Conservation (phyloP, 2,113 vertebrate species). For the Gallinago media region DNA sequence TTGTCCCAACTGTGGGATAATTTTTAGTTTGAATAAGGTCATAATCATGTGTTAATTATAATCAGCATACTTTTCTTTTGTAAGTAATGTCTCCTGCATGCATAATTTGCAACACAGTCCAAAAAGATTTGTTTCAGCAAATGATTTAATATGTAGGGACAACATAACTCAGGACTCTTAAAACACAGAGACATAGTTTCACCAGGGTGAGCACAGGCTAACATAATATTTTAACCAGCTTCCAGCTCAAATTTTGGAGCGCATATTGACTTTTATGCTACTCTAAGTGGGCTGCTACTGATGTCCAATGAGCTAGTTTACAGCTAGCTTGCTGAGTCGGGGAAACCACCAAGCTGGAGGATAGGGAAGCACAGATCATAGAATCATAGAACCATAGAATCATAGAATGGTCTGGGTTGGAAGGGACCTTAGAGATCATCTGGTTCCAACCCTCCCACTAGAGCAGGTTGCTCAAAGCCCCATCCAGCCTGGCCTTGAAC, state of each 20-base stretch:
- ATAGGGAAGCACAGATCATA: not conserved
- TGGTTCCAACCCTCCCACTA: no score
- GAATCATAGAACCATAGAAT: no score
- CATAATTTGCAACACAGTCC: not conserved
- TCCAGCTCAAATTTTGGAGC: not conserved
- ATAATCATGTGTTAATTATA: constrained; percentile 58
- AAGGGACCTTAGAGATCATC: no score
- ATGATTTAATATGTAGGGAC: not conserved
- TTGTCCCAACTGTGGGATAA: constrained; percentile 19
- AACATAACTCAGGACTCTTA: not conserved
- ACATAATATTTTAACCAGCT: not conserved
- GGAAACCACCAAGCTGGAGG: not conserved
- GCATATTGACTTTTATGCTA: not conserved
- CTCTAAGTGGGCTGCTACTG: not conserved
- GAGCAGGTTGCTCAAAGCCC: no score
- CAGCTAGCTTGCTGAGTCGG: not conserved
- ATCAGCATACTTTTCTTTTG: constrained; percentile 36
- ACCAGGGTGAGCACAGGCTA: not conserved
- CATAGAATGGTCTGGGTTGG: no score
- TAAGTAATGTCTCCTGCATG: constrained; percentile 43
- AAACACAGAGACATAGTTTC: not conserved
- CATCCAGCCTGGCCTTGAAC: no score
- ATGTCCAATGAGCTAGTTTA: not conserved
- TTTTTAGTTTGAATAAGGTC: constrained; percentile 46
- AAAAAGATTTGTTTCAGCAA: constrained; percentile 40